Percentiles rank a stretch among this genome's conserved stretches.
These are phyloP conservation scores for Aythya baeri DNA, from an alignment of 2,113 vertebrate genomes.

Conservation along the genomic window DNA sequence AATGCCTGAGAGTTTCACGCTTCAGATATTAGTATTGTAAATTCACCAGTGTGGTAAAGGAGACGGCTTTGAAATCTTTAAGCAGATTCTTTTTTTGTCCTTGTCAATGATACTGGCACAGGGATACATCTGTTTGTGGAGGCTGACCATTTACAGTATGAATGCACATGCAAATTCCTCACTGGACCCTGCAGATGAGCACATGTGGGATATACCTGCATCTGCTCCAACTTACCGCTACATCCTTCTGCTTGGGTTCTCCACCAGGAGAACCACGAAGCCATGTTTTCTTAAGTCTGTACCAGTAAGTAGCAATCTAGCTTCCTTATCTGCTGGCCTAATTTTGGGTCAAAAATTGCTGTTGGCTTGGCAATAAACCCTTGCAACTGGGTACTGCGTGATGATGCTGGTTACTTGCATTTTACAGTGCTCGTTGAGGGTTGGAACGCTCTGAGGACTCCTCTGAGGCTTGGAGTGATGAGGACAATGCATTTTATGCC, in stretches of 20 bases:
- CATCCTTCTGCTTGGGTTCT: not conserved
- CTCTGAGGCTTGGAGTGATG: not conserved
- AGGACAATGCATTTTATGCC: not conserved
- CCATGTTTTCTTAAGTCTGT: not conserved
- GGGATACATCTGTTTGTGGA: not conserved
- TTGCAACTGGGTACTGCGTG: not conserved
- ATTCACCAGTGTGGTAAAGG: not conserved
- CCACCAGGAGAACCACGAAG: not conserved
- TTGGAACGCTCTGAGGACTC: not conserved
- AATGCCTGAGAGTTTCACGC: not conserved
- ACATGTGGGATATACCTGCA: not conserved
- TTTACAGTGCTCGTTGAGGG: not conserved
- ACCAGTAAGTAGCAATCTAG: not conserved
- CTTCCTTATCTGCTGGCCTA: not conserved
- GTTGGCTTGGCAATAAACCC: not conserved
- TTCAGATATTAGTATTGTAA: not conserved
- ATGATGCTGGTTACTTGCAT: not conserved
- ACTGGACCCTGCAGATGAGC: not conserved
- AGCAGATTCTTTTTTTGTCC: not conserved
- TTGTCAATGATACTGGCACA: not conserved
- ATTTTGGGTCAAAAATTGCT: not conserved
- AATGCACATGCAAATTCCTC: not conserved
- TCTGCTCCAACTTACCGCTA: fast-evolving
- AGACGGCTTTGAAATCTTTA: not conserved
- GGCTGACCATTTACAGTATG: not conserved